phyloP scores from a whole-genome alignment of 1,140 invertebrate genomes.

The Drosophila trapezifrons region DNA sequence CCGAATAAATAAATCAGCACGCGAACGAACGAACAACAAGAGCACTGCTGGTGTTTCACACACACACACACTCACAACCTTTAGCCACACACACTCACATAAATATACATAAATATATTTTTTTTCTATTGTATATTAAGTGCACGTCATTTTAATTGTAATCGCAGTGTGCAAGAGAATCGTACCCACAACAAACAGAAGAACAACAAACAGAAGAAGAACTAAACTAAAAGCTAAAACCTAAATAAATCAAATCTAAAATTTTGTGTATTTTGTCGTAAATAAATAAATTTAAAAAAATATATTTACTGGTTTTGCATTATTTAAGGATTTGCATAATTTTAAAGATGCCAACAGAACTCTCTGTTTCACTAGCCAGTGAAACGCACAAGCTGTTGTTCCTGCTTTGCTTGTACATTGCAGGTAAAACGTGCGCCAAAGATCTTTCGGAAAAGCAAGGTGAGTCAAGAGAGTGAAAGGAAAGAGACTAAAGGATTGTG shows the following conservation, averaged over 20 bases:
- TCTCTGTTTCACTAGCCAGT: too few species aligned
- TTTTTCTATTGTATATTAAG: conserved; percentile 76
- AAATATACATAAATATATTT: conserved; percentile 41
- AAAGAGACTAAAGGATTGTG: too few species aligned
- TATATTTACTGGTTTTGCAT: not conserved
- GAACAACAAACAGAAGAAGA: conserved; percentile 50
- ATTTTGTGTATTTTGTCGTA: conserved; percentile 81
- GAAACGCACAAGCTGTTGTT: too few species aligned
- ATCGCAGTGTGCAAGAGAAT: conserved; percentile 42
- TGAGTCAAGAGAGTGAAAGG: too few species aligned
- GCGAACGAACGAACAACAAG: not conserved
- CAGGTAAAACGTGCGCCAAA: too few species aligned
- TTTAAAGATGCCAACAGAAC: too few species aligned
- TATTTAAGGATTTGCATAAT: too few species aligned
- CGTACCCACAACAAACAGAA: conserved; percentile 30
- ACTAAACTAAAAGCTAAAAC: conserved; percentile 57
- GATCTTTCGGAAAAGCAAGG: too few species aligned
- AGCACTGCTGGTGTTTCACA: conserved; percentile 4
- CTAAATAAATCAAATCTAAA: conserved; percentile 76
- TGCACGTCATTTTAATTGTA: conserved; percentile 61
- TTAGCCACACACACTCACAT: conserved; percentile 27
- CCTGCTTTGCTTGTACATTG: too few species aligned
- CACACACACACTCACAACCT: conserved; percentile 32
- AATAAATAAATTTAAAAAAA: conserved; percentile 74
- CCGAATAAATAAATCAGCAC: conserved; percentile 3